Conservation (phyloP, 2,888 invertebrate genomes). For the Pristionchus exspectatus region DNA sequence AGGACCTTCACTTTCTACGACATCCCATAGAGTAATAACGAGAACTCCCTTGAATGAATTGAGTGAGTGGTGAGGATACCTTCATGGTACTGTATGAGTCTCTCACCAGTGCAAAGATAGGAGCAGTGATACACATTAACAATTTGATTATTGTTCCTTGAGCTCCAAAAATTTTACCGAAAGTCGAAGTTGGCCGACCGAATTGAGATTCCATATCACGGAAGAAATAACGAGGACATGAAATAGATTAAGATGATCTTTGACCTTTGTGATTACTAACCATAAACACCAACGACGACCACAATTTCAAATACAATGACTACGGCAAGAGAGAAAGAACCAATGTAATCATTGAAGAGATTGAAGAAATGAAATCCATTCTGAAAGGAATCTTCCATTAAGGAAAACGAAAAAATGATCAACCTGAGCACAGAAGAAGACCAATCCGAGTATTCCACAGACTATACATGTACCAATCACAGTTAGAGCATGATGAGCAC, state of each 20-base stretch:
- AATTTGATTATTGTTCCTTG: background rate
- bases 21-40: background rate
- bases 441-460: slow-evolving; percentile 59
- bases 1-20: background rate
- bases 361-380: slow-evolving; percentile 69
- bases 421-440: slow-evolving; percentile 63
- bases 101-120: slow-evolving; percentile 5
- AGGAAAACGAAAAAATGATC: background rate
- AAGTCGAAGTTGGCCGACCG: slow-evolving; percentile 16
- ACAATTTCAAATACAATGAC: slow-evolving; percentile 60
- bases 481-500: slow-evolving; percentile 61
- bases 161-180: slow-evolving; percentile 8
- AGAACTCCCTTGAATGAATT: slow-evolving; percentile 13
- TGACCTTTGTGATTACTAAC: slow-evolving; percentile 49
- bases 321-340: slow-evolving; percentile 66
- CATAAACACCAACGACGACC: slow-evolving; percentile 64
- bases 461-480: slow-evolving; percentile 61
- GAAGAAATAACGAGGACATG: slow-evolving; percentile 27
- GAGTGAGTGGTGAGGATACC: background rate
- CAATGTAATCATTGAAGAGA: slow-evolving; percentile 65
- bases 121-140: slow-evolving; percentile 23
- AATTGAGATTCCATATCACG: slow-evolving; percentile 36
- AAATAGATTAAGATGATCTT: background rate
- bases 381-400: slow-evolving; percentile 52
- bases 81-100: background rate